phyloP scores from a whole-genome alignment of 2,113 vertebrate genomes.

The Erpornis zantholeuca region DNA sequence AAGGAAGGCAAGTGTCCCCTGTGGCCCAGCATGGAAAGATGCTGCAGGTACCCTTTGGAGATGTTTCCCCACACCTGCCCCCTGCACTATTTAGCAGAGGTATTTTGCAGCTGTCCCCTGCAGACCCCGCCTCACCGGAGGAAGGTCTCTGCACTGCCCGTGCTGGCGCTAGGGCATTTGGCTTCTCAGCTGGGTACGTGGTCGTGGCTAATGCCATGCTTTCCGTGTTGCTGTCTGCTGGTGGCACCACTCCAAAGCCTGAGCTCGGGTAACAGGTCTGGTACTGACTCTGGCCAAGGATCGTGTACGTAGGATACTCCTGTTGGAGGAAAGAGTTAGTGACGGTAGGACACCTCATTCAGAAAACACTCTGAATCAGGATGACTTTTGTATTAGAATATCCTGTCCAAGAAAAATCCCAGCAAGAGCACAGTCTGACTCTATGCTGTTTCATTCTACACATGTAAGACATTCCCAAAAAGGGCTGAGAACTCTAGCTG shows the following conservation, averaged over 20 bases:
- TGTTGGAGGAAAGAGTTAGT: slow-evolving; percentile 44
- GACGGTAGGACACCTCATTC: background rate
- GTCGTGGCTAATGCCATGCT: slow-evolving; percentile 46
- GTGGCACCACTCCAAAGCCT: slow-evolving; percentile 79
- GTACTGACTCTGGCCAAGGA: slow-evolving; percentile 90
- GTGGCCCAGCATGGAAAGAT: background rate
- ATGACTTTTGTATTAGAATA: background rate
- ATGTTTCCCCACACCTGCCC: background rate
- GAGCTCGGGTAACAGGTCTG: slow-evolving; percentile 86
- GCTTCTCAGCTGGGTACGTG: slow-evolving; percentile 78
- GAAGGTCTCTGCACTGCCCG: slow-evolving; percentile 69
- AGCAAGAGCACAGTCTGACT: background rate
- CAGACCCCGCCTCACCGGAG: slow-evolving; percentile 51
- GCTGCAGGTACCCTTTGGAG: background rate
- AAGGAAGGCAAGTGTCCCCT: background rate
- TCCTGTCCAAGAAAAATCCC: background rate
- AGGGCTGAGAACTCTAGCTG: background rate
- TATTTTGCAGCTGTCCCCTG: background rate
- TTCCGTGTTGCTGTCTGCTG: slow-evolving; percentile 74
- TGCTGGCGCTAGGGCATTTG: slow-evolving; percentile 71
- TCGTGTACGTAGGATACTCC: slow-evolving; percentile 91
- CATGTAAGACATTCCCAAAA: background rate
- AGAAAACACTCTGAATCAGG: background rate
- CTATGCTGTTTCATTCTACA: background rate
- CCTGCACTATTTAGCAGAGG: background rate